These are phyloP conservation scores for Geotrypetes seraphini DNA, from an alignment of 2,797 vertebrate genomes.

Conservation along the genomic window DNA sequence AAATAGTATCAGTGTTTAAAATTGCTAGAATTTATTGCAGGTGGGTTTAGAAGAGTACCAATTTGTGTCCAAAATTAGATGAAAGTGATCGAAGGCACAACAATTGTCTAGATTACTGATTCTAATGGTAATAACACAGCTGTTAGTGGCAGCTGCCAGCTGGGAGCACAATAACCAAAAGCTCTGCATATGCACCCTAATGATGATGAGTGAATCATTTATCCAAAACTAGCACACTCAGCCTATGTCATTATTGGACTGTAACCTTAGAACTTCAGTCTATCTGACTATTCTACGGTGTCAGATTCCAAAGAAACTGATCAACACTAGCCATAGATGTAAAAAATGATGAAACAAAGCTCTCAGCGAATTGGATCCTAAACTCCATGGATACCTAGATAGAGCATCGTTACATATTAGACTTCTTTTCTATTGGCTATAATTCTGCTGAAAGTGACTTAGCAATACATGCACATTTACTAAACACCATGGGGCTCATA, in stretches of 20 bases:
- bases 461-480: no score
- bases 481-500: no score
- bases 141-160: conserved; percentile 51
- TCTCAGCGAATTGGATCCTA: conserved; percentile 8
- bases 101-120: conserved; percentile 57
- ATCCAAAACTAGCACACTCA: conserved; percentile 48
- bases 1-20: conserved; percentile 7
- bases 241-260: conserved; percentile 17
- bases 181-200: conserved; percentile 43
- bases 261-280: conserved; percentile 23
- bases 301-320: no score
- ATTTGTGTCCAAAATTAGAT: conserved; percentile 45
- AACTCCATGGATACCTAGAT: not conserved
- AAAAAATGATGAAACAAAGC: no score
- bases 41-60: conserved; percentile 42
- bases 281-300: conserved; percentile 5
- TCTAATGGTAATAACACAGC: conserved; percentile 60
- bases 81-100: conserved; percentile 41
- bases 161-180: conserved; percentile 54
- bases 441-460: not conserved
- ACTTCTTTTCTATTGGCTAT: not conserved
- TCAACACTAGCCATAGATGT: no score
- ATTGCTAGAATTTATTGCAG: conserved; percentile 33
- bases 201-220: conserved; percentile 51
- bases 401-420: not conserved